Evolutionary conservation across 2,797 vertebrate species (phyloP).

Genomic region (Rhabdomys pumilio): DNA sequence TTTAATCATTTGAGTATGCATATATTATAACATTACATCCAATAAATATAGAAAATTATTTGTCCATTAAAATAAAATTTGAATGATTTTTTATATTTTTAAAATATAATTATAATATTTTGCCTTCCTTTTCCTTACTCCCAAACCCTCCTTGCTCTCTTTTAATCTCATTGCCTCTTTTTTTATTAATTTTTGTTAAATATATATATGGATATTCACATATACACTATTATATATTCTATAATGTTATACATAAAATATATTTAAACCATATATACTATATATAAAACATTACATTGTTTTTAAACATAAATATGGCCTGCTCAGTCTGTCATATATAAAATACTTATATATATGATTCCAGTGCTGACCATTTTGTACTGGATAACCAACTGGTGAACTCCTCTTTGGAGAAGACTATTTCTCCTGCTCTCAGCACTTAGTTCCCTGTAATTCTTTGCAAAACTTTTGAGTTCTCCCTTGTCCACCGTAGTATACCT

Average conservation of each 20-base stretch:
- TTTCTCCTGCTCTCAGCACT: no score
- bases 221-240: no score
- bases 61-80: not conserved
- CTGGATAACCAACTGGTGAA: not conserved
- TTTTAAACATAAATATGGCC: not conserved
- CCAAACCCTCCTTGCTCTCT: not conserved
- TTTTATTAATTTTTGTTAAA: not conserved
- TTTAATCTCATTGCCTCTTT: not conserved
- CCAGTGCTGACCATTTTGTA: not conserved
- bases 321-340: not conserved
- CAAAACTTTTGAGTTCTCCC: not conserved
- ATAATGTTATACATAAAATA: not conserved
- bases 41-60: not conserved
- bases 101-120: not conserved
- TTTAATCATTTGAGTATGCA: not conserved
- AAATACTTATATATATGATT: not conserved
- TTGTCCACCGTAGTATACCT: no score
- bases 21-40: not conserved
- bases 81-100: not conserved
- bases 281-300: not conserved
- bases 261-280: not conserved
- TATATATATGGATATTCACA: not conserved
- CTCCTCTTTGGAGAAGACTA: not conserved
- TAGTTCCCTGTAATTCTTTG: not conserved
- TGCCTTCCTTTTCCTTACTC: not conserved